These are phyloP conservation scores for Papilio demoleus DNA, from an alignment of 2,888 invertebrate species.

Conservation along the genomic window DNA sequence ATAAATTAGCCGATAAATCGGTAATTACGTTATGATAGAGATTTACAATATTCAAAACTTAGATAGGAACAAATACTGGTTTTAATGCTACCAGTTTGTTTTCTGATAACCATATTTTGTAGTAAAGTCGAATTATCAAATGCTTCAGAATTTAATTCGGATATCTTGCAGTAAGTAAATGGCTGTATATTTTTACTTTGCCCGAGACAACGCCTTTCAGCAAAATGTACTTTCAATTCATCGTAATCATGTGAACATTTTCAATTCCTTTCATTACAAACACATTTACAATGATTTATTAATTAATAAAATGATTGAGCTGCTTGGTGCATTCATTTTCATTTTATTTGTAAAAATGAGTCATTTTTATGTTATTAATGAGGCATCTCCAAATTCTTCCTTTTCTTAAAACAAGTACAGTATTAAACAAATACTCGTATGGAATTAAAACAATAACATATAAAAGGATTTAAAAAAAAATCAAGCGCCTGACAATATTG, in stretches of 20 bases:
- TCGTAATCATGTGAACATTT: background rate
- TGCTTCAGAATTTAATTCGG: background rate
- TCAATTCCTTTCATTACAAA: background rate
- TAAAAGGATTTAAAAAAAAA: background rate
- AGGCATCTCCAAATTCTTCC: background rate
- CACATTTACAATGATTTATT: background rate
- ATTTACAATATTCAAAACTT: background rate
- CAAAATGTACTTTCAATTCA: background rate
- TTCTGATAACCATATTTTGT: background rate
- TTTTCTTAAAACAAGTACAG: background rate
- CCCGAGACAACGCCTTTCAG: background rate
- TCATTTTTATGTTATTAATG: background rate
- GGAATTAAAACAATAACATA: no score
- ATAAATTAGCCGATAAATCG: background rate
- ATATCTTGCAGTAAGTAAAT: background rate
- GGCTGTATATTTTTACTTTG: background rate
- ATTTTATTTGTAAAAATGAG: background rate
- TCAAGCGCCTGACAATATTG: background rate
- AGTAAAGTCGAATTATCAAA: background rate
- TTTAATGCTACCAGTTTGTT: background rate
- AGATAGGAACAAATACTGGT: background rate
- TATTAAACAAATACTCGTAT: no score
- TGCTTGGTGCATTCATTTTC: background rate
- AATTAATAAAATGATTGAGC: background rate
- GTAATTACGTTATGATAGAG: background rate